Evolutionary conservation across 37 sponge, comb jelly and placozoan genomes (phyloP).

Genomic region (Bolinopsis microptera): DNA sequence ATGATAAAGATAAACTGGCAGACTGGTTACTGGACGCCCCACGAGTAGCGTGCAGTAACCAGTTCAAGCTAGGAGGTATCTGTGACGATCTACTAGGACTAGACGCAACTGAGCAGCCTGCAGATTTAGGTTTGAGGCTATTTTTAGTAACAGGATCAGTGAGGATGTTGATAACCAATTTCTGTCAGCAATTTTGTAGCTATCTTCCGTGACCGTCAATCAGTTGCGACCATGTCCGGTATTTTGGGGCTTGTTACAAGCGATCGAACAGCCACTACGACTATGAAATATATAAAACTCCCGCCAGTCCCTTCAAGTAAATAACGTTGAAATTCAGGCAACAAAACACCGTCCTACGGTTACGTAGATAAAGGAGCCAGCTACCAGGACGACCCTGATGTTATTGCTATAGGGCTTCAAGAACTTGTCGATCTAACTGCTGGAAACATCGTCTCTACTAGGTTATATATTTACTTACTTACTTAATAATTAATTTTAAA

Average conservation of each 20-base stretch:
- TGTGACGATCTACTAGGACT: neutral
- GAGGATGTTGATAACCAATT: too few species aligned
- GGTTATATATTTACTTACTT: conserved; percentile 64
- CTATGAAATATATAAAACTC: too few species aligned
- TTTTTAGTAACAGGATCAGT: too few species aligned
- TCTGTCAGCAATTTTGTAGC: too few species aligned
- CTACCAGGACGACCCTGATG: neutral
- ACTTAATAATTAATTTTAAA: too few species aligned
- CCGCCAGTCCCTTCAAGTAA: too few species aligned
- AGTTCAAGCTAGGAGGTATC: neutral
- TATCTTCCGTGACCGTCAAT: too few species aligned
- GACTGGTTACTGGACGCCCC: conserved; percentile 91
- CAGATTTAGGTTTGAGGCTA: neutral
- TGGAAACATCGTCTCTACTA: conserved; percentile 86
- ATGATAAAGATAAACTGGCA: conserved; percentile 74
- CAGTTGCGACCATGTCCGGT: too few species aligned
- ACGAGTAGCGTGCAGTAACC: neutral
- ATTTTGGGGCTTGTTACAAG: too few species aligned
- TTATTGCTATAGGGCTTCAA: conserved; percentile 74
- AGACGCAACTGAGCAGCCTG: neutral
- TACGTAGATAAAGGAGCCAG: conserved; percentile 3
- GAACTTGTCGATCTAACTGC: conserved; percentile 95
- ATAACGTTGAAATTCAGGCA: too few species aligned
- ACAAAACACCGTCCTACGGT: conserved; percentile 15
- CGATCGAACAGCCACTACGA: too few species aligned